Evolutionary conservation across 2,113 vertebrate species (phyloP), one percentile per base, ranked within the genome.

Genomic region (Dicaeum eximium): DNA sequence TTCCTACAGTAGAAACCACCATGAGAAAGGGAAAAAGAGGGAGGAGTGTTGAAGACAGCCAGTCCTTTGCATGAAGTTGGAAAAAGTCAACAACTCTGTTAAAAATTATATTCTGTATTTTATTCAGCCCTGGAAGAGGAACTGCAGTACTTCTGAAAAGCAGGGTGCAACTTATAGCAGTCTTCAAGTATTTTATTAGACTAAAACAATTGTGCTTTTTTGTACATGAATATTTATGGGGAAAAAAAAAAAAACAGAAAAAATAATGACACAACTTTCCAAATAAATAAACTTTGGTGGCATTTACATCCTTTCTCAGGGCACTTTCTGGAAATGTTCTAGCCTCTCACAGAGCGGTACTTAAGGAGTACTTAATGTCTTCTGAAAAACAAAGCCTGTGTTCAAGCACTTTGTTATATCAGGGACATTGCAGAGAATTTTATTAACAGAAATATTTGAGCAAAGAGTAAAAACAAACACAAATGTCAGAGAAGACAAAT

Each of bases 61-160:
- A 86, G 61, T 84, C 64, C 21, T 92, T 80, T 66, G n/a, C 13
- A 5, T 35, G 20, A 85, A 90, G 66, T 42, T 57, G 24, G 62
- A 93, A 89, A 96, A 97, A 51, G 35, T 56, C 80, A 89, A 33
- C 13, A 82, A 42, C 67, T 72, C 86, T 90, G 69, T 80, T 56
- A 93, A 66, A 91, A 93, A 60, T 38, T 38, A 33, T 33, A 45
- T 15, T 77, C 54, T 44, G 22, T 28, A 60, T 69, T 45, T 77
- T 61, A 61, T n/a, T 53, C 30, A 90, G 73, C 13, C 45, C 45
- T 61, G 31, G 57, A 66, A 93, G 56, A 64, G 22, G 53, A 30
- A 61, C 42, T 13, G 33, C 19, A 74, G 18, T 33, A 7, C 4
- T 85, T 18, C 57, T 60, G 40, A 74, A 90, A 95, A 74, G 44